A percentile compares a stretch with the other conserved stretches of the same genome.
Evolutionary conservation across 2,797 vertebrate genomes (phyloP).

Genomic region (Tiaroga cobitis): DNA sequence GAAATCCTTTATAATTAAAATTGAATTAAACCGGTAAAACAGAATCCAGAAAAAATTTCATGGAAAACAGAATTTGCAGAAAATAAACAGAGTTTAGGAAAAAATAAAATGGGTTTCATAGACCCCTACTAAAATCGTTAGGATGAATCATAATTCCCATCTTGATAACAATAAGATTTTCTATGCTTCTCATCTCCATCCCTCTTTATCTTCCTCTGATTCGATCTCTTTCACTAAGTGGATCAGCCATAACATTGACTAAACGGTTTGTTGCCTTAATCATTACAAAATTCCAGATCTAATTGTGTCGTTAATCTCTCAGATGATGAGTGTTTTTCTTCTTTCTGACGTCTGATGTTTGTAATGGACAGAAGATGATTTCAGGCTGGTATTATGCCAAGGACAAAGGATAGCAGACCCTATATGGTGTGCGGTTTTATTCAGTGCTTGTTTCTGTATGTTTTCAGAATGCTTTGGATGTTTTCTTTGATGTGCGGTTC

Average conservation of each 20-base stretch:
- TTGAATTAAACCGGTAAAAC: neutral
- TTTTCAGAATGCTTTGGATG: slow-evolving; percentile 13
- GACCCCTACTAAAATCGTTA: neutral
- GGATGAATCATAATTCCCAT: neutral
- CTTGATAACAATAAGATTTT: slow-evolving; percentile 76
- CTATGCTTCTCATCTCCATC: slow-evolving; percentile 35
- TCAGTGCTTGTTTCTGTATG: neutral
- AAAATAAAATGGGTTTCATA: neutral
- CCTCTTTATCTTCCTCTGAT: slow-evolving; percentile 62
- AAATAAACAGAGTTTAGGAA: neutral
- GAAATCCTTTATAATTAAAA: neutral
- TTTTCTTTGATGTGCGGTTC: slow-evolving; percentile 49
- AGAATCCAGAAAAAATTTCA: neutral
- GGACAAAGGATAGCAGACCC: neutral
- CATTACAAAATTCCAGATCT: slow-evolving; percentile 39
- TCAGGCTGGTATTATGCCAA: slow-evolving; percentile 31
- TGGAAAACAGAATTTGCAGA: neutral
- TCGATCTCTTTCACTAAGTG: slow-evolving; percentile 69
- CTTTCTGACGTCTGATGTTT: neutral
- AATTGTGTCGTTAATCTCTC: slow-evolving; percentile 32
- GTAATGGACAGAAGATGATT: slow-evolving; percentile 22
- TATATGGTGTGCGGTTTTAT: neutral
- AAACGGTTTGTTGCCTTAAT: slow-evolving; percentile 24
- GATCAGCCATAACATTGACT: slow-evolving; percentile 74
- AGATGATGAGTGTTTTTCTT: slow-evolving; percentile 20